Evolutionary conservation across 1,140 invertebrate genomes (phyloP), one percentile per base, ranked within the genome.

Genomic region (Heliconius nattereri): DNA sequence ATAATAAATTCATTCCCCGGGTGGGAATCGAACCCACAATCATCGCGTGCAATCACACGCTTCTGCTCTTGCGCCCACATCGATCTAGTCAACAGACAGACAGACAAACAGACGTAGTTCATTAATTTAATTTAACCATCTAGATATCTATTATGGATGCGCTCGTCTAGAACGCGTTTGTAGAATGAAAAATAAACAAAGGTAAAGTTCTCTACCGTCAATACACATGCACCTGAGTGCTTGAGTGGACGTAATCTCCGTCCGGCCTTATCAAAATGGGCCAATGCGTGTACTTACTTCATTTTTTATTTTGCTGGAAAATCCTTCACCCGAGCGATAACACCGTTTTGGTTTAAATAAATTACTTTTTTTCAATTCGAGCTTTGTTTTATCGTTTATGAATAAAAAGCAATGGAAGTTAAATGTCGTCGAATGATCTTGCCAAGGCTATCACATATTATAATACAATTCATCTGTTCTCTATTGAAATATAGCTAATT

Each of bases 241-340:
- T 91, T 84, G 86, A 89, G 85, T 91, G 88, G 87, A 86, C 81
- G 86, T 91, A 92, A 92, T 92, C 90, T 92, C 85, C 85, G 89
- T 84, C 81, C 83, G 85, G 84, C 86, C 90, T 92, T 93, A 94
- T 94, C 92, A 89, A 94, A 93, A 93, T 93, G 84, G 92, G 92
- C 91, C 91, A 94, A 90, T 93, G 90, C 87, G 87, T 82, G 84
- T 85, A 86, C 83, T 80, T 84, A 81, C 84, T 83, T 85, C 85
- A 87, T 77, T 87, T 89, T 88, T 87, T 86, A 84, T 87, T 87
- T 87, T 75, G 84, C 80, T 84, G 81, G 87, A 82, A 87, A 87
- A 87, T 87, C 86, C 86, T 85, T 88, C 83, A 86, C 82, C 81
- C 78, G 76, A 26, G 71, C 86, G 85, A 87, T 89, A 89, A 84